phyloP scores from a whole-genome alignment of 2,797 vertebrate genomes.

The Crax fasciolata region DNA sequence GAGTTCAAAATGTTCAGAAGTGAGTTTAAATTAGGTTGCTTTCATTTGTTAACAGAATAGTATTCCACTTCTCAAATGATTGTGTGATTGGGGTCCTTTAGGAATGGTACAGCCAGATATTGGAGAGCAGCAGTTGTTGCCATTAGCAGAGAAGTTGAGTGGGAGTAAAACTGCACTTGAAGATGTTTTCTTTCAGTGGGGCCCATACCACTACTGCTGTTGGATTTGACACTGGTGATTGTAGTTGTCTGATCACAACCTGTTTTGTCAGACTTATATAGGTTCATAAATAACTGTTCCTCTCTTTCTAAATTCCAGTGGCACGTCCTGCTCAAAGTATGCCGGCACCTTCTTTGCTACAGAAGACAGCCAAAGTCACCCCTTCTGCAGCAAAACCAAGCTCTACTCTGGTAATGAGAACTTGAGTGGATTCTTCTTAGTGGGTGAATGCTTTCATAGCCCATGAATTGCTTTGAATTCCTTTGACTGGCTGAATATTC shows the following conservation, averaged over 20 bases:
- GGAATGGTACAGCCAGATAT: neutral
- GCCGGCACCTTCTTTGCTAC: conserved; percentile 72
- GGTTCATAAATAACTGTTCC: neutral
- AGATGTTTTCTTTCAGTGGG: neutral
- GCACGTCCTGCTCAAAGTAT: conserved; percentile 82
- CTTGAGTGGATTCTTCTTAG: neutral
- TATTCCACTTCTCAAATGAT: neutral
- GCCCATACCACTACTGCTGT: neutral
- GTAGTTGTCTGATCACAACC: neutral
- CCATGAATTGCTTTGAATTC: neutral
- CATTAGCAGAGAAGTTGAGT: neutral
- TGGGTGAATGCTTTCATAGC: neutral
- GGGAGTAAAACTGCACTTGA: neutral
- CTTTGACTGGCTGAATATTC: neutral
- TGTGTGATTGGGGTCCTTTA: neutral
- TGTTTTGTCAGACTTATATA: neutral
- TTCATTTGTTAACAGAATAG: neutral
- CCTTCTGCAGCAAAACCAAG: conserved; percentile 71
- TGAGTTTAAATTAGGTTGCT: neutral
- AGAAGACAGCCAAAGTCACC: conserved; percentile 85
- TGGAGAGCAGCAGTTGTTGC: neutral
- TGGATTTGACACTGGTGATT: neutral
- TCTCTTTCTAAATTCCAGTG: conserved; percentile 16
- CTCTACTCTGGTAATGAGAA: conserved; percentile 84
- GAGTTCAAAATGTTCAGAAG: neutral